Evolutionary conservation across 2,888 invertebrate species (phyloP).

Genomic region (Euphydryas editha): DNA sequence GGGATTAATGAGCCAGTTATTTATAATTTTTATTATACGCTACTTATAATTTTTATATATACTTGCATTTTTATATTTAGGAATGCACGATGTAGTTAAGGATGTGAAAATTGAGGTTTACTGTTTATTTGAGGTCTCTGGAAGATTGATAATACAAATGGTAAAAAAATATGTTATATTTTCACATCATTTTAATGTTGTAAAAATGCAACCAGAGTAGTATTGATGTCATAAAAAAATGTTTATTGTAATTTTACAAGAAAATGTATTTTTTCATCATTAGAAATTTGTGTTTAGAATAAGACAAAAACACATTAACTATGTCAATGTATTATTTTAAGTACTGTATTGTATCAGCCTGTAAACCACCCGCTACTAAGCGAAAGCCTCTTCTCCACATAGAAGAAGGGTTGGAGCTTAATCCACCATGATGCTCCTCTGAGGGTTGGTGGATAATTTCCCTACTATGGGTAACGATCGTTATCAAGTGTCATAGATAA

Average conservation of each 20-base stretch:
- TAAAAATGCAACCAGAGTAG: background rate
- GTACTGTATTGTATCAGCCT: no score
- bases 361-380: no score
- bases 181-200: background rate
- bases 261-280: background rate
- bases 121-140: background rate
- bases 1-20: background rate
- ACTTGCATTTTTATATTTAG: conserved; percentile 2
- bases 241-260: background rate
- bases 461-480: no score
- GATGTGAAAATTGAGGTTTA: background rate
- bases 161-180: background rate
- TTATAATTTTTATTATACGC: conserved; percentile 1
- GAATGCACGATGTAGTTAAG: conserved; percentile 1
- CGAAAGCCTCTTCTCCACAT: no score
- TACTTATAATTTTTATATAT: no score
- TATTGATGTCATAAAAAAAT: background rate
- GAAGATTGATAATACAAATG: background rate
- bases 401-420: no score
- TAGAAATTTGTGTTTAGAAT: background rate
- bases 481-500: no score
- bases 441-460: no score
- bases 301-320: background rate
- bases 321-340: background rate
- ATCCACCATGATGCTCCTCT: no score